Conservation (phyloP, 2,113 vertebrate species). For the Zosterops hypoxanthus region DNA sequence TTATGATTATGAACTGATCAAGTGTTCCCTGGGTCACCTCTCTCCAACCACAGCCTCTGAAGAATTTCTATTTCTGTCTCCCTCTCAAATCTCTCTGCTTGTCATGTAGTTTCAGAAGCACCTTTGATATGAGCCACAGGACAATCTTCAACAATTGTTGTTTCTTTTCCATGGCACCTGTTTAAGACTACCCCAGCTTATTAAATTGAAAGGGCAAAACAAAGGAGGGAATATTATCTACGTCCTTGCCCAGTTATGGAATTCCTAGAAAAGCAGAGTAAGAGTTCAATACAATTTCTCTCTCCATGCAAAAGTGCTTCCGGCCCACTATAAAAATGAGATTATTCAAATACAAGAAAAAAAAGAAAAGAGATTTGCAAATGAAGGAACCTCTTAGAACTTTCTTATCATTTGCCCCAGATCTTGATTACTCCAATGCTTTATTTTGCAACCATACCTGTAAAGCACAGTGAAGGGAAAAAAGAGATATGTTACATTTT, state of each 20-base stretch:
- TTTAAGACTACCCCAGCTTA: neutral
- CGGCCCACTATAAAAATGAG: neutral
- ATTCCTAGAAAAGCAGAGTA: neutral
- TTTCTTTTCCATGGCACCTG: neutral
- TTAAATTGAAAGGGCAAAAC: neutral
- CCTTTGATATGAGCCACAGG: neutral
- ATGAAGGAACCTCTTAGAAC: rapidly evolving
- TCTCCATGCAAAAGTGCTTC: neutral
- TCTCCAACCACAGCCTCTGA: neutral
- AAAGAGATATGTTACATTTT: neutral
- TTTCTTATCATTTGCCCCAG: neutral
- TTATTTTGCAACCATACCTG: neutral
- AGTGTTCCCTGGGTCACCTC: neutral
- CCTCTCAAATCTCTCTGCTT: neutral
- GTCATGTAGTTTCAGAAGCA: constrained; percentile 59
- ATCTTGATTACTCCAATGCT: neutral
- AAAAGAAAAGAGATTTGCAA: rapidly evolving
- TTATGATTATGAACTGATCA: neutral
- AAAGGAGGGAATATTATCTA: rapidly evolving
- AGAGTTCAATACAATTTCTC: neutral
- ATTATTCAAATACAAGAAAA: neutral
- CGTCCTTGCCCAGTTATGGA: neutral
- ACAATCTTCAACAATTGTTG: neutral
- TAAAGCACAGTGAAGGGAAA: neutral
- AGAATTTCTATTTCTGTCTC: constrained; percentile 53